Base-by-base conservation (phyloP, 2,797 vertebrate genomes). In the Sphenodon punctatus region DNA sequence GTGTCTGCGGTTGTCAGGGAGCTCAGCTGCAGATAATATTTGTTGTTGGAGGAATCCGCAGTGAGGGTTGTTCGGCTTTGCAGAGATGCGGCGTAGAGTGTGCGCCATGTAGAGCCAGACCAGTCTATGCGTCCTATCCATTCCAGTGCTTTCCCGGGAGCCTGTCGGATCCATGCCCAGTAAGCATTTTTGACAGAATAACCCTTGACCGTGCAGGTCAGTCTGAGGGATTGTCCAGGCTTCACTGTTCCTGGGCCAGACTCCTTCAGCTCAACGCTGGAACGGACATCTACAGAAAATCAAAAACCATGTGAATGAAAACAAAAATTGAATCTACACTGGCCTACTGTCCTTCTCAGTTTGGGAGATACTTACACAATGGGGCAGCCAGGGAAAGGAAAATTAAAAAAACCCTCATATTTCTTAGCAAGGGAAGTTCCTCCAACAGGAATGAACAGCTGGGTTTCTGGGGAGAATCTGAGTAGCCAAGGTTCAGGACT, bases 1-100 rank as follows among this genome's bases (percentile, higher is more conserved):
- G 69, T 68, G 56, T 89, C 75, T 23, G 76, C 84, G 45, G 79
- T 11, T 9, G 59, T 59, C 81, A 80, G 65, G 5, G 65, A 71
- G 8, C 56, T 75, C 41, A 87, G 25, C 10, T 75, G 41, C 22
- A 91, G n/a, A 56, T 69, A 66, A 22, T 82, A 12, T 55, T 39
- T 75, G 59, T 75, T 91, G 45, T 64, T 36, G 46, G 68, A 74
- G 16, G 67, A n/a, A 51, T 77, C 70, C 51, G 65, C 70, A 4
- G 73, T 81, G 60, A 77, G 27, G 42, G 68, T 84, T 46, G 63
- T 16, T 69, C 78, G 46, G 10, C 22, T n/a, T 14, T 67, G 73
- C 19, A 81, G 65, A 10, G 56, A 23, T 5, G 48, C 53, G 2
- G 10, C 1, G 10, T 79, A 71, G 39, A 20, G 5, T 8, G 63